Conservation (phyloP, 2,797 vertebrate genomes). For the Crypturellus tataupa region DNA sequence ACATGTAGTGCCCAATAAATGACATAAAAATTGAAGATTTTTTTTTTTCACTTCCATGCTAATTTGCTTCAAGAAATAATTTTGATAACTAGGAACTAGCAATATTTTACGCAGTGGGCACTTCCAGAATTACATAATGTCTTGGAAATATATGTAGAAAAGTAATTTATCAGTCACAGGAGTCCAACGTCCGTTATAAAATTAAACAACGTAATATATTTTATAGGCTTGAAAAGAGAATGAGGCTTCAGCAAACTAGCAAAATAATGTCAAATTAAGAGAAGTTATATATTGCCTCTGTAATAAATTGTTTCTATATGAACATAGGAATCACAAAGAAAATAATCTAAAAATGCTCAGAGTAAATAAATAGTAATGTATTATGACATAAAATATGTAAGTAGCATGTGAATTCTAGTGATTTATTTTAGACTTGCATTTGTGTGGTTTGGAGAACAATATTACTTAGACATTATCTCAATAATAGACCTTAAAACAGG, state of each 20-base stretch:
- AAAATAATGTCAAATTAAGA: background rate
- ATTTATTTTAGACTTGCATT: background rate
- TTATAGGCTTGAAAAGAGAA: background rate
- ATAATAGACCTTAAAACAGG: background rate
- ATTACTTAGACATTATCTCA: background rate
- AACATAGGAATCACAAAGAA: background rate
- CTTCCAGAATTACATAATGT: background rate
- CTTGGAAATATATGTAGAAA: slow-evolving; percentile 10
- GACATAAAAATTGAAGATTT: background rate
- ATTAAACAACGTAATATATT: slow-evolving; percentile 1
- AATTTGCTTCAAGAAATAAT: slow-evolving; percentile 57
- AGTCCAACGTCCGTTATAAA: background rate
- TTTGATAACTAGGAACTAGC: slow-evolving; percentile 24
- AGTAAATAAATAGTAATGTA: background rate
- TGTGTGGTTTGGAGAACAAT: background rate
- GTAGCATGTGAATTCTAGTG: background rate
- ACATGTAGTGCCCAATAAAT: slow-evolving; percentile 19
- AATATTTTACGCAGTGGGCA: background rate
- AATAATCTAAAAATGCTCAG: background rate
- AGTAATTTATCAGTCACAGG: background rate
- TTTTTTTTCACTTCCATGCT: slow-evolving; percentile 56
- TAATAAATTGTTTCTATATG: background rate
- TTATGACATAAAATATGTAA: background rate
- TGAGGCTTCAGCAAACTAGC: background rate
- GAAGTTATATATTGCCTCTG: background rate